Base-by-base conservation (phyloP, 2,888 invertebrate species). In the Metacarcinus magister region DNA sequence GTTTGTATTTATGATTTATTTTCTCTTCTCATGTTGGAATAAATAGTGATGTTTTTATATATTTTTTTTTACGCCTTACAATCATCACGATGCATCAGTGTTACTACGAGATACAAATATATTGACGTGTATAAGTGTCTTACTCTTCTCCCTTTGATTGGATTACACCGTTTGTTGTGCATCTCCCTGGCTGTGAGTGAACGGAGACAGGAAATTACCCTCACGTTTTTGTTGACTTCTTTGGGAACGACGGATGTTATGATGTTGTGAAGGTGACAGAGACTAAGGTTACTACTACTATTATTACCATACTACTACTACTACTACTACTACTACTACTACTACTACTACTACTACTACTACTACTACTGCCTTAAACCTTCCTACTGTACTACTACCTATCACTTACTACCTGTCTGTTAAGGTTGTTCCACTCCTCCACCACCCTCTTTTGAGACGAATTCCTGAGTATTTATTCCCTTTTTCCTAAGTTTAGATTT, bases 251-350 rank as follows among this genome's bases (percentile, higher is more conserved):
- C 75, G 28, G 75, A 75, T 75, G 28, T 75, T n/a, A 75, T n/a
- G 75, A 75, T 28, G 75, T 28, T 28, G 75, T 28, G 75, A 10
- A 8, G 43, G 28, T 89, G 89, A 16, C 43, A 4, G 28, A 28
- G 28, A 48, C 48, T 48, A 16, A 48, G 8, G 19, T 54, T 13
- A 3, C 0, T 75, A 23, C 0, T 75, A 23, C 75, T 75, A 7
- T n/a, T 75, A 3, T n/a, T 75, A 3, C 75, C n/a, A 3, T 75
- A 75, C 75, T 75, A 4, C n/a, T 75, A 75, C 75, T 75, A 75
- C 75, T 75, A n/a, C 75, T 75, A n/a, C 75, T 75, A 75, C n/a
- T 75, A n/a, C n/a, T 75, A 75, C 75, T 75, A 75, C 75, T 75
- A 75, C 75, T 75, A 75, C n/a, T n/a, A 75, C 75, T 75, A n/a